A percentile compares a stretch with the other conserved stretches of the same genome.
These are phyloP conservation scores for Villa cingulata DNA, from an alignment of 2,888 invertebrate species.

Conservation along the genomic window DNA sequence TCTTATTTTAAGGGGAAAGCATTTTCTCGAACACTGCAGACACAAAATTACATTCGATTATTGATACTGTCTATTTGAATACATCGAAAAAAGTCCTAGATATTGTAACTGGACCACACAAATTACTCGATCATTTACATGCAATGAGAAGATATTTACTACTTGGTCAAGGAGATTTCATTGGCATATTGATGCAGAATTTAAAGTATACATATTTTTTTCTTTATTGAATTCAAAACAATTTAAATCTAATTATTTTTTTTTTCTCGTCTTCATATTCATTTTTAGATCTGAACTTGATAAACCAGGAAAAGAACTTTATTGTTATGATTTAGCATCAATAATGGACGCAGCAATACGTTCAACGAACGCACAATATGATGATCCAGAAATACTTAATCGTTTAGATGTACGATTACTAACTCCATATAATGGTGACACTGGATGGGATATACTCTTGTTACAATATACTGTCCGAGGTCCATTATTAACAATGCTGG, in stretches of 20 bases:
- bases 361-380: conserved; percentile 87
- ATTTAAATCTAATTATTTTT: neutral
- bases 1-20: conserved; percentile 21
- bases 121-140: conserved; percentile 78
- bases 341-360: conserved; percentile 76
- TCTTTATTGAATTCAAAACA: neutral
- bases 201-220: conserved; percentile 47
- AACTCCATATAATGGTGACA: conserved; percentile 29
- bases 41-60: conserved; percentile 62
- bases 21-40: conserved; percentile 49
- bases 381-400: conserved; percentile 79
- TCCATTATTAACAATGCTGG: conserved; percentile 34
- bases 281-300: conserved; percentile 64
- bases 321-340: conserved; percentile 75
- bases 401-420: conserved; percentile 71
- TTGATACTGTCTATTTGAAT: conserved; percentile 73
- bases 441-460: conserved; percentile 35
- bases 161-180: conserved; percentile 92
- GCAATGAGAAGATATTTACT: conserved; percentile 82
- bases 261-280: neutral
- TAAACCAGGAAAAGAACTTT: conserved; percentile 72
- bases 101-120: conserved; percentile 74
- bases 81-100: conserved; percentile 77
- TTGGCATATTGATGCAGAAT: conserved; percentile 82
- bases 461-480: conserved; percentile 34